phyloP scores from a whole-genome alignment of 1,140 invertebrate species.

The Matsumurasca onukii region DNA sequence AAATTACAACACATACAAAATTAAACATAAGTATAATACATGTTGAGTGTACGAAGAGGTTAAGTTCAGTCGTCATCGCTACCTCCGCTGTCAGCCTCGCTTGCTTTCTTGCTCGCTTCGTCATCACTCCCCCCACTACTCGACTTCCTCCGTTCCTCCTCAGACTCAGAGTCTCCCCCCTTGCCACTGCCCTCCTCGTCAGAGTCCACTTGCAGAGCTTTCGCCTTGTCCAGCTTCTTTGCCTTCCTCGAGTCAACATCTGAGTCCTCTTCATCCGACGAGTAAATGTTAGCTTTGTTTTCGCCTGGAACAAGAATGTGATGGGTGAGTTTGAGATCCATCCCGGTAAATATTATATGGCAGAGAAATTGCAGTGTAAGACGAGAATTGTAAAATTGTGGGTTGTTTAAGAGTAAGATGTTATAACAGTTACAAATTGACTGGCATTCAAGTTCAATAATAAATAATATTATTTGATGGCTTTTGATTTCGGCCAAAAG shows the following conservation, averaged over 20 bases:
- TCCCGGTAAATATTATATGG: not conserved
- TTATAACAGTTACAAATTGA: no score
- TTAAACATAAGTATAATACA: no score
- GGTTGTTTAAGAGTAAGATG: no score
- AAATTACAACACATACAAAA: no score
- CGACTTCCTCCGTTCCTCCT: conserved; percentile 35
- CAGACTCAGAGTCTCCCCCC: conserved; percentile 15
- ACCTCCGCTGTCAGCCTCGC: conserved; percentile 43
- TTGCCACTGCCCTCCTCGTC: conserved; percentile 56
- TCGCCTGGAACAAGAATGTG: conserved; percentile 34
- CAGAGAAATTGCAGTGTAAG: not conserved
- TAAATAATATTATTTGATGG: no score
- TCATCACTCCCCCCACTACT: conserved; percentile 32
- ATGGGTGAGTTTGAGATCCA: not conserved
- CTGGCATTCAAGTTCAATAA: no score
- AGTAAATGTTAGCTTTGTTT: conserved; percentile 78
- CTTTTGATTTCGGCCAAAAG: no score
- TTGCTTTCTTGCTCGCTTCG: conserved; percentile 44
- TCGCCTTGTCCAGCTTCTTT: conserved; percentile 75
- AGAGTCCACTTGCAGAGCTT: conserved; percentile 74
- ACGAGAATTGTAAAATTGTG: no score
- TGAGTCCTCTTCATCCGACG: conserved; percentile 87
- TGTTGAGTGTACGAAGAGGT: no score
- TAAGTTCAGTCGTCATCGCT: conserved; percentile 44
- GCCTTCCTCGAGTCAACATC: conserved; percentile 78